Evolutionary conservation across 2,888 invertebrate species (phyloP).

Genomic region (Automeris io): DNA sequence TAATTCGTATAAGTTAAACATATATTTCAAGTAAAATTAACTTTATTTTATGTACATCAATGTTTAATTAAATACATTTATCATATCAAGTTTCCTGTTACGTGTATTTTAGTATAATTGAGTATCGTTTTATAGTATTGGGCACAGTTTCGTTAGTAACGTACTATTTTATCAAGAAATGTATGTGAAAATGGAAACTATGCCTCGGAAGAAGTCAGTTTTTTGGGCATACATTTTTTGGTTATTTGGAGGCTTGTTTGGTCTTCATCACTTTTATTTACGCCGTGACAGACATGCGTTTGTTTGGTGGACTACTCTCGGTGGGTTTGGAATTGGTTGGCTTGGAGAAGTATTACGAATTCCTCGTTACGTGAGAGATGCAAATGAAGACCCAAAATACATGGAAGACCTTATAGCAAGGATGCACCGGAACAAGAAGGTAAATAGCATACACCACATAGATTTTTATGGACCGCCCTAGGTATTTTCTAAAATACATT

Average conservation of each 20-base stretch:
- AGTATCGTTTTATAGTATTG: no score
- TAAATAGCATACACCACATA: slow-evolving; percentile 43
- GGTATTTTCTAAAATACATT: no score
- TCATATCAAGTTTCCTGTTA: no score
- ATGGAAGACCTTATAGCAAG: slow-evolving; percentile 79
- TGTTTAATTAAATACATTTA: no score
- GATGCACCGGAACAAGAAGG: slow-evolving; percentile 80
- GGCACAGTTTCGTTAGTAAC: slow-evolving; percentile 4
- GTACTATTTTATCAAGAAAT: slow-evolving; percentile 21
- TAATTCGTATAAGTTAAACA: no score
- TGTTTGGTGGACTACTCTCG: slow-evolving; percentile 91
- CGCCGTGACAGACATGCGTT: slow-evolving; percentile 93
- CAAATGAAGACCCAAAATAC: slow-evolving; percentile 84
- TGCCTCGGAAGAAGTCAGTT: slow-evolving; percentile 71
- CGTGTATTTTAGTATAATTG: no score
- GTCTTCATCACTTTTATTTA: slow-evolving; percentile 94
- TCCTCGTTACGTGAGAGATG: slow-evolving; percentile 89
- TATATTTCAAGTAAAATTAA: no score
- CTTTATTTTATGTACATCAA: no score
- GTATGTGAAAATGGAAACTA: slow-evolving; percentile 23
- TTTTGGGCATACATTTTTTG: slow-evolving; percentile 88
- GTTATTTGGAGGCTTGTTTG: slow-evolving; percentile 92
- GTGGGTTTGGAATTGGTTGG: slow-evolving; percentile 93
- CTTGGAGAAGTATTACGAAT: slow-evolving; percentile 89
- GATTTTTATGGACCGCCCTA: no score